Evolutionary conservation across 2,888 invertebrate genomes (phyloP), one percentile per base, ranked within the genome.

Genomic region (Cataglyphis livida): DNA sequence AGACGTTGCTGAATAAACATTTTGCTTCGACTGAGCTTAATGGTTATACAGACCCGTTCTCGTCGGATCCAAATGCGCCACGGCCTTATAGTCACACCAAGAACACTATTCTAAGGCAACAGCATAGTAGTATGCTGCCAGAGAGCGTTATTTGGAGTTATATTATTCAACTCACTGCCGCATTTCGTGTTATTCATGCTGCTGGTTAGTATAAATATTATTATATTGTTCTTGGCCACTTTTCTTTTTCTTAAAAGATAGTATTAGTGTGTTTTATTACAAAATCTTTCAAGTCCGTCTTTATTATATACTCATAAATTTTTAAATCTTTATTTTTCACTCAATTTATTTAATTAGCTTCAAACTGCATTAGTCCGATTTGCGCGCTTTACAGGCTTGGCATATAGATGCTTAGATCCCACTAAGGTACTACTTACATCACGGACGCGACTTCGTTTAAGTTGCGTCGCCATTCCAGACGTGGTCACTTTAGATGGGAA

Each of bases 71-170:
- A 3, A 96, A 97, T 84, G 97, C 97, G 0, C 97, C 97, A 3
- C 95, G 97, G 41, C 97, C 98, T 0, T 98, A 97, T 93, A 97
- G 97, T 85, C 97, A 97, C 91, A 97, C 97, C 95, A 97, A 97
- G 95, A 98, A 97, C 93, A 97, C 97, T 81, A 96, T 98, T 93
- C 95, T 97, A 3, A 96, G 97, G 70, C 97, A 97, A 75, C 97
- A 97, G 87, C 97, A 97, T 79, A 95, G 96, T 91, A 96, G 96
- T 90, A 95, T 98, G 94, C 95, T 99, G 86, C 97, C 99, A 0
- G 99, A 99, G 94, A 97, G 97, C 57, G 96, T 98, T 75, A 96
- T 99, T 88, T 99, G 99, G 99, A 98, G 98, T 90, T 97, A 99
- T 91, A 97, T 99, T 68, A 98, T 99, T 91, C 99, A 99, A 95